Evolutionary conservation across 2,888 invertebrate genomes (phyloP), one percentile per base, ranked within the genome.

Genomic region (Lithophane socia): DNA sequence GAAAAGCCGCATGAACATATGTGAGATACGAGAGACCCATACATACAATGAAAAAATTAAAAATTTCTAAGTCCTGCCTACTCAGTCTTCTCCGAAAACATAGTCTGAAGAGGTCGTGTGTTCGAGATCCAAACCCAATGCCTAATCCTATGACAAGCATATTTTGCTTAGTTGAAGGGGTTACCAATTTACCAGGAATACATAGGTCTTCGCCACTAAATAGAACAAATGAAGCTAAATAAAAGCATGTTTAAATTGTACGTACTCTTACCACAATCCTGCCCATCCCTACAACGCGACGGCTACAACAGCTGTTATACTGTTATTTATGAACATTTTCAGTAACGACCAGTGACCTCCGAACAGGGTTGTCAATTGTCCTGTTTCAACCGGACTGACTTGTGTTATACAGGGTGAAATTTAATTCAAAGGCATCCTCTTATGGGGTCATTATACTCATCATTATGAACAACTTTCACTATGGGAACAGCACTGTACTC

Each of bases 291-390:
- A 66, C 8, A 58, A 29, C 12, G n/a, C 10, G 54, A 29, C 12
- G 21, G n/a, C 56, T 76, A 73, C n/a, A 60, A 13, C 21, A 75
- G 67, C 37, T 37, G 37, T 61, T 66, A 24, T 44, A 77, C 29
- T 81, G 75, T 79, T 79, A n/a, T n/a, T 71, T 79, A 77, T 64
- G 74, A 76, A 78, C 75, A 76, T 49, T 79, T 75, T 72, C 64
- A 64, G 77, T 76, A 54, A 77, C 56, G 47, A 56, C 37, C 37
- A 37, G 37, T 37, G 37, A 5, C 67, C 67, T 24, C 37, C 12
- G 7, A 18, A n/a, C 13, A 82, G 65, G 77, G 82, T 60, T 81
- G 82, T 60, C 82, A 47, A 18, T 12, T 2, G 52, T 52, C 52
- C 7, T 18, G 8, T 18, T 52, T 52, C 18, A 52, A 18, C 18